A percentile compares a stretch with the other conserved stretches of the same genome.
Evolutionary conservation across 2,797 vertebrate genomes (phyloP).

Genomic region (Pseudochirops corinnae): DNA sequence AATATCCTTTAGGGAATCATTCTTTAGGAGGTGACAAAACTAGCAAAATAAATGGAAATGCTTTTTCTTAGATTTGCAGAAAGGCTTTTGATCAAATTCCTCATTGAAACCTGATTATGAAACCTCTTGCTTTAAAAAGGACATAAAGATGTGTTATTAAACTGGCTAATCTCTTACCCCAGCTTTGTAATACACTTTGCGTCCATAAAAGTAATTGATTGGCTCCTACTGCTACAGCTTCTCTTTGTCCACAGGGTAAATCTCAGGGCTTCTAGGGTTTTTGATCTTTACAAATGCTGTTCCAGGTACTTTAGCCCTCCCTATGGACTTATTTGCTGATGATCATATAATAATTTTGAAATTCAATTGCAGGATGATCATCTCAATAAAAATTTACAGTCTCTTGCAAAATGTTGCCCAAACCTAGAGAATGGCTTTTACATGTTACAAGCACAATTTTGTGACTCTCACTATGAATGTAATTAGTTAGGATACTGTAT

Average conservation of each 20-base stretch:
- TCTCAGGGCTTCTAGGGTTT: conserved; percentile 63
- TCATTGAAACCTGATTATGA: conserved; percentile 71
- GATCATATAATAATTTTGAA: conserved; percentile 77
- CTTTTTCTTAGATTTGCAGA: conserved; percentile 58
- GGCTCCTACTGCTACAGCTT: conserved; percentile 44
- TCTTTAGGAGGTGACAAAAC: conserved; percentile 52
- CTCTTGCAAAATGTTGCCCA: conserved; percentile 69
- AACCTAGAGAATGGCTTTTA: conserved; percentile 70
- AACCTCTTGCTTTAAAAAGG: conserved; percentile 67
- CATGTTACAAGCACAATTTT: conserved; percentile 68
- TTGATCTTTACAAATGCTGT: conserved; percentile 78
- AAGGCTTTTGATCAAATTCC: conserved; percentile 65
- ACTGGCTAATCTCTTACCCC: conserved; percentile 68
- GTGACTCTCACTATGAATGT: conserved; percentile 70
- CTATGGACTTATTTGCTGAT: conserved; percentile 69
- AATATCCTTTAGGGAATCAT: background rate
- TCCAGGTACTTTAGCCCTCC: conserved; percentile 73
- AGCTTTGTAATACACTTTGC: conserved; percentile 61
- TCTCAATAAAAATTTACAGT: conserved; percentile 80
- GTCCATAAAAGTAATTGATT: conserved; percentile 71
- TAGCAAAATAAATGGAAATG: conserved; percentile 21
- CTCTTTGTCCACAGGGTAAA: conserved; percentile 60
- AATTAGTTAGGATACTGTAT: conserved; percentile 61
- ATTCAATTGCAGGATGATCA: conserved; percentile 77
- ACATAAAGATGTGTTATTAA: conserved; percentile 72